These are phyloP conservation scores for Hucho hucho DNA, from an alignment of 2,113 vertebrate genomes.

Conservation along the genomic window DNA sequence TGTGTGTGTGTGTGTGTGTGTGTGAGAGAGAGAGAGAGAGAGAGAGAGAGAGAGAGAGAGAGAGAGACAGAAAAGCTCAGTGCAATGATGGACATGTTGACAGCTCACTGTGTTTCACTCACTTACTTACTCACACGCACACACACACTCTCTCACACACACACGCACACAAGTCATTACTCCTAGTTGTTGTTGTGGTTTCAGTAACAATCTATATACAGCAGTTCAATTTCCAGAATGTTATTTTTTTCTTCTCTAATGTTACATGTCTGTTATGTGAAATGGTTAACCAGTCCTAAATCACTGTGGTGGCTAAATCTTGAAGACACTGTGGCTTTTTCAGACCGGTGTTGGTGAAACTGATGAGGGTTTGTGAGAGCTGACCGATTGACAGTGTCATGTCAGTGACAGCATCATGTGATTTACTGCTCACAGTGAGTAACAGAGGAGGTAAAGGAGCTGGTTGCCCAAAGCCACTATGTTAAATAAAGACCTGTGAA, in stretches of 20 bases:
- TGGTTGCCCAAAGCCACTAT: slow-evolving; percentile 18
- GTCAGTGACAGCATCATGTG: slow-evolving; percentile 20
- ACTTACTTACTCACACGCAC: not conserved
- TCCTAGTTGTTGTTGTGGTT: not conserved
- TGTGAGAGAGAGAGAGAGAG: not conserved
- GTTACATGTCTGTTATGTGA: not conserved
- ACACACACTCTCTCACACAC: too few relatives aligned
- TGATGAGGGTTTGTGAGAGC: slow-evolving; percentile 41
- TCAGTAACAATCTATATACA: not conserved
- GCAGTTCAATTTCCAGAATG: too few relatives aligned
- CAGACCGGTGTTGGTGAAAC: slow-evolving; percentile 19
- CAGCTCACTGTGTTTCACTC: not conserved
- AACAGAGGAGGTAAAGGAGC: slow-evolving; percentile 31
- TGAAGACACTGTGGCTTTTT: slow-evolving; percentile 30
- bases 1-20: too few relatives aligned
- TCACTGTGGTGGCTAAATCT: slow-evolving; percentile 39
- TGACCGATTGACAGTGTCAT: slow-evolving; percentile 35
- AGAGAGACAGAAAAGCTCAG: not conserved
- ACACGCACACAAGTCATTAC: not conserved
- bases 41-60: not conserved
- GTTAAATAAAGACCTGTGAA: slow-evolving; percentile 52
- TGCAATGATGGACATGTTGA: slow-evolving; percentile 18
- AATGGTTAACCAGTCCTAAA: slow-evolving; percentile 13
- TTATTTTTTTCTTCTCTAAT: not conserved
- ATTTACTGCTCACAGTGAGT: slow-evolving; percentile 45